Evolutionary conservation across 2,888 invertebrate species (phyloP), one percentile per base, ranked within the genome.

Genomic region (Fragum sueziense): DNA sequence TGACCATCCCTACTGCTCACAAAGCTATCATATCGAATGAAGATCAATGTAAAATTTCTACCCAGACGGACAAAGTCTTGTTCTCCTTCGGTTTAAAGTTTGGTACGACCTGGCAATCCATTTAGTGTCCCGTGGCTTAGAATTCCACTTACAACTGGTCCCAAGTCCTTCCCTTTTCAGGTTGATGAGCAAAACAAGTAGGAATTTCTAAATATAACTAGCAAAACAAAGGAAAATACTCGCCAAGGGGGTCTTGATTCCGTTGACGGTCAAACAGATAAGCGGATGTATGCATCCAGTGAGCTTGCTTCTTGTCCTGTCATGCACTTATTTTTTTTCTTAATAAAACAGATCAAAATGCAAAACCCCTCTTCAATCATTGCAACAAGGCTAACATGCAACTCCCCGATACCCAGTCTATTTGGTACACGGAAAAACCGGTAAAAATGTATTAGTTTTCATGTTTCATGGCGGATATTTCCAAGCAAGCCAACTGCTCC

Each of bases 91-190:
- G 11, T 47, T 29, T n/a, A 52, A 34, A 34, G 73, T 74, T 0
- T 76, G 70, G 73, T 69, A 59, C 17, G 41, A 74, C 37, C 25
- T 73, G 14, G 52, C 73, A 0, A 29, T 74, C 9, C 65, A 70
- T 25, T 79, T 74, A n/a, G 70, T 79, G 1, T 62, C 70, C 1
- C 25, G 74, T 20, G 70, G 70, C 20, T 65, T 74, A 17, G 79
- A 79, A 71, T 74, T 79, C 31, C 67, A 79, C 37, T 3, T n/a
- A 3, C 61, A 71, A 71, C 25, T 71, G 4, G 20, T 14, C 57
- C 17, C 7, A 34, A 31, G 4, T 71, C 61, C 6, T 47, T 71
- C 25, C 7, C 25, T 3, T 61, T 57, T 59, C 25, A 65, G n/a
- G 14, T 65, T 37, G 65, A 65, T 37, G 37, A 34, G 7, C 27